A percentile compares a stretch with the other conserved stretches of the same genome.
Evolutionary conservation across 2,797 vertebrate species (phyloP).

Genomic region (Sebastes nivosus): DNA sequence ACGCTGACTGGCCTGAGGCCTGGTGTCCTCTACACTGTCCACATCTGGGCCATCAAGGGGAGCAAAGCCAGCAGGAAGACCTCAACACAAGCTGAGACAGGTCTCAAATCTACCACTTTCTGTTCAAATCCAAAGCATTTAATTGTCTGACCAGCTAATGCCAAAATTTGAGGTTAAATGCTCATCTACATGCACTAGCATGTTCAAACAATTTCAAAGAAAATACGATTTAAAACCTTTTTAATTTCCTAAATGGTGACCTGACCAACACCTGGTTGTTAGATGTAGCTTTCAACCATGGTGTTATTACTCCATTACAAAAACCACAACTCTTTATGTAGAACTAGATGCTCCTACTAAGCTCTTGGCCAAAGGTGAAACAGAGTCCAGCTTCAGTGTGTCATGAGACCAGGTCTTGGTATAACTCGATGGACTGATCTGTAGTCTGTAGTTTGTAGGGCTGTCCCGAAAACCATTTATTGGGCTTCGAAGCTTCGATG

Average conservation of each 20-base stretch:
- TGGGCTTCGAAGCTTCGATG: no score
- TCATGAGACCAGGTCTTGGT: conserved; percentile 76
- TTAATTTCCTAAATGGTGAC: background rate
- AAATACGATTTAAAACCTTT: background rate
- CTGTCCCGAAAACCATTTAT: no score
- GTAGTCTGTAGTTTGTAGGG: background rate
- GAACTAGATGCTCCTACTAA: conserved; percentile 49
- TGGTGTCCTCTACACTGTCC: conserved; percentile 77
- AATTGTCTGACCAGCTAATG: background rate
- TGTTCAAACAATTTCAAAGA: background rate
- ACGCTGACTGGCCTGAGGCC: conserved; percentile 79
- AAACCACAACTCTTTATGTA: background rate
- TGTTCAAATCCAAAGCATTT: conserved; percentile 1
- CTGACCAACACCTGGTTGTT: background rate
- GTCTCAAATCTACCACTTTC: conserved; percentile 55
- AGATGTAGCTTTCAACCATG: background rate
- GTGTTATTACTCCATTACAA: background rate
- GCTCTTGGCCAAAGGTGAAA: conserved; percentile 65
- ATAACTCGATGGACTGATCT: conserved; percentile 65
- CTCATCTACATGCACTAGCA: background rate
- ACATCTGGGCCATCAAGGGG: conserved; percentile 84
- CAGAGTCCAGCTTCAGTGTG: conserved; percentile 65
- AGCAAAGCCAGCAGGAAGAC: conserved; percentile 77
- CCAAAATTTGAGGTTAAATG: background rate
- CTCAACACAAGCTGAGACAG: conserved; percentile 79